Evolutionary conservation across 2,888 invertebrate species (phyloP).

Genomic region (Chirona hameri): DNA sequence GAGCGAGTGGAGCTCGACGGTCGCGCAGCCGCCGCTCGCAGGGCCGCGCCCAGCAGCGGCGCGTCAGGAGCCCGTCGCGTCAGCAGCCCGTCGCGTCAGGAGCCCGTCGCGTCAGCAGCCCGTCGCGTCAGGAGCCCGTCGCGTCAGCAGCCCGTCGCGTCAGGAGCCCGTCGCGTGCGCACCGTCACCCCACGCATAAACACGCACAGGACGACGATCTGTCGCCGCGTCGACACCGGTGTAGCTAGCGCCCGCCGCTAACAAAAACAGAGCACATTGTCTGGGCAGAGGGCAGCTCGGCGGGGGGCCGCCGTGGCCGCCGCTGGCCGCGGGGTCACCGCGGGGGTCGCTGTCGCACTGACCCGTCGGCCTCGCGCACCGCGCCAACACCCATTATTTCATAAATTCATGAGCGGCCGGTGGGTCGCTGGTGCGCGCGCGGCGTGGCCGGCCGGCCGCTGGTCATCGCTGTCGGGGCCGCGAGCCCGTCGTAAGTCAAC

Average conservation of each 20-base stretch:
- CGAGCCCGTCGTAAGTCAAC: slow-evolving; percentile 7
- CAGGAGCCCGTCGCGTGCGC: neutral
- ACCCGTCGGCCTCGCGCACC: neutral
- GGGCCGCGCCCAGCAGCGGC: neutral
- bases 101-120: neutral
- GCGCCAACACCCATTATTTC: neutral
- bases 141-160: neutral
- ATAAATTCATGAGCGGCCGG: neutral
- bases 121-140: neutral
- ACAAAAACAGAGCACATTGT: slow-evolving; percentile 23
- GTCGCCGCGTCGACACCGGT: neutral
- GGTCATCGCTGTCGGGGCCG: neutral
- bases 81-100: neutral
- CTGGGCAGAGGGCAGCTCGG: neutral
- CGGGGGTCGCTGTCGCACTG: neutral
- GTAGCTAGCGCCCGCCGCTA: slow-evolving; percentile 8
- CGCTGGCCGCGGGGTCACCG: slow-evolving; percentile 6
- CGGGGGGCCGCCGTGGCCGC: neutral
- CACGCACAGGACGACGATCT: neutral
- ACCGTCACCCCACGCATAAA: neutral
- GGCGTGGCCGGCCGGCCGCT: neutral
- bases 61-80: neutral
- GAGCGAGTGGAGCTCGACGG: neutral
- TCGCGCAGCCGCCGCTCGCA: neutral
- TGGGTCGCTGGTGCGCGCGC: neutral